Conservation (phyloP, 2,113 vertebrate species). For the Cololabis saira region DNA sequence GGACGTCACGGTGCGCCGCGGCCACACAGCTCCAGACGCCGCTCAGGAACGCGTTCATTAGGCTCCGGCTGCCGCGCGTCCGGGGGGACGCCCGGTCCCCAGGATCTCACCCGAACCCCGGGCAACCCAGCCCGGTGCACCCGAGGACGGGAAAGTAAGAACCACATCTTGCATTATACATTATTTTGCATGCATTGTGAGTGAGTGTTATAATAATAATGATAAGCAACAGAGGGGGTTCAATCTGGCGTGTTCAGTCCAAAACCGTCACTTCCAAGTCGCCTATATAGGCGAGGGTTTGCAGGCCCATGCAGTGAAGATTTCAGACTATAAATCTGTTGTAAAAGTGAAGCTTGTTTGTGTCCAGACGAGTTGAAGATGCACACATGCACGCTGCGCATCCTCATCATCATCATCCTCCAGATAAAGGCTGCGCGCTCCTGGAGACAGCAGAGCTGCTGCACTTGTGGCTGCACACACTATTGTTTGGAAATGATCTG, state of each 20-base stretch:
- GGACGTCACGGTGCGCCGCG: slow-evolving; percentile 82
- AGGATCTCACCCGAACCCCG: slow-evolving; percentile 51
- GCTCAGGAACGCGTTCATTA: slow-evolving; percentile 75
- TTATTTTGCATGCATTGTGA: slow-evolving; percentile 4
- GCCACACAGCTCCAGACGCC: slow-evolving; percentile 77
- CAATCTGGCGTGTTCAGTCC: slow-evolving; percentile 1
- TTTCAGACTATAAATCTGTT: not conserved
- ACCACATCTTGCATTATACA: not conserved
- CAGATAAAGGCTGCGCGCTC: slow-evolving; percentile 34
- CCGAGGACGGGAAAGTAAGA: slow-evolving; percentile 60
- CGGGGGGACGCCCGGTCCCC: slow-evolving; percentile 51
- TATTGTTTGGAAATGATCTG: slow-evolving; percentile 38
- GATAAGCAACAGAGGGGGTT: not conserved
- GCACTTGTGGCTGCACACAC: slow-evolving; percentile 64
- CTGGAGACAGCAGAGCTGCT: slow-evolving; percentile 46
- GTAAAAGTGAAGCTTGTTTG: not conserved
- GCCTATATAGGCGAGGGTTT: slow-evolving; percentile 32
- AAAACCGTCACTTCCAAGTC: slow-evolving; percentile 21
- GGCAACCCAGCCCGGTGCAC: slow-evolving; percentile 46
- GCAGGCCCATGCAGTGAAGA: slow-evolving; percentile 1
- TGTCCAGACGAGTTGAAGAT: not conserved
- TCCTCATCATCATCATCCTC: slow-evolving; percentile 33
- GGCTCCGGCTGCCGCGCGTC: slow-evolving; percentile 56
- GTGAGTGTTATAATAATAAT: not conserved
- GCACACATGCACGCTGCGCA: slow-evolving; percentile 17